A percentile compares a stretch with the other conserved stretches of the same genome.
Evolutionary conservation across 2,888 invertebrate genomes (phyloP).

Genomic region (Andrena hattorfiana): DNA sequence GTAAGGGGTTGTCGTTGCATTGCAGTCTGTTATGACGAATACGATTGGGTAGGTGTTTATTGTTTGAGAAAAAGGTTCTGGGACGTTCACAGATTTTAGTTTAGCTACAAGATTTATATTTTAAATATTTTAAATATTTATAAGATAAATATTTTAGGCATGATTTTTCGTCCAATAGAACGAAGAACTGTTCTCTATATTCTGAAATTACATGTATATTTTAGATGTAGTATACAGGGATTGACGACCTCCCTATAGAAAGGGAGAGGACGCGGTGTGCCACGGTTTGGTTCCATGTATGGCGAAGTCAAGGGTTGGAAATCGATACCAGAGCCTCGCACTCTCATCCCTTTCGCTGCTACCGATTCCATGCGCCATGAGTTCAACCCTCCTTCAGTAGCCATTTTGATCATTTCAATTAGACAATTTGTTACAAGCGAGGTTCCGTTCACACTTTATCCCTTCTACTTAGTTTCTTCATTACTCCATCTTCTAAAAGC

Average conservation of each 20-base stretch:
- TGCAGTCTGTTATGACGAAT: too few species aligned
- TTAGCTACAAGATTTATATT: too few species aligned
- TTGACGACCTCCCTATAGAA: not conserved
- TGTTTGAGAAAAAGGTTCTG: not conserved
- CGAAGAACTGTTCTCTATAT: not conserved
- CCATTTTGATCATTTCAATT: constrained; percentile 26
- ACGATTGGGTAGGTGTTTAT: not conserved
- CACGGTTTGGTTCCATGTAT: constrained; percentile 38
- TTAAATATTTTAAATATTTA: too few species aligned
- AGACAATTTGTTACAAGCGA: constrained; percentile 1
- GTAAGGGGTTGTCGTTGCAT: too few species aligned
- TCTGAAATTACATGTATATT: not conserved
- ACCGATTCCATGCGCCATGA: constrained; percentile 74
- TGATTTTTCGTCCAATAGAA: not conserved
- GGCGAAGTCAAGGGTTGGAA: constrained; percentile 60
- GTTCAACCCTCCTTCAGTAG: constrained; percentile 62
- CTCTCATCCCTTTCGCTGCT: constrained; percentile 70
- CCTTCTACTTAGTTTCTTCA: not conserved
- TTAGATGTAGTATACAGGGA: not conserved
- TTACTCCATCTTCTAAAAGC: not conserved
- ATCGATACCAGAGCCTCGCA: constrained; percentile 66
- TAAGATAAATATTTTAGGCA: too few species aligned
- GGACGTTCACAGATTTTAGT: too few species aligned
- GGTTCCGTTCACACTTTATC: not conserved
- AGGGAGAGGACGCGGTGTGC: constrained; percentile 22